Evolutionary conservation across 2,888 invertebrate genomes (phyloP).

Genomic region (Aleiodes testaceus): DNA sequence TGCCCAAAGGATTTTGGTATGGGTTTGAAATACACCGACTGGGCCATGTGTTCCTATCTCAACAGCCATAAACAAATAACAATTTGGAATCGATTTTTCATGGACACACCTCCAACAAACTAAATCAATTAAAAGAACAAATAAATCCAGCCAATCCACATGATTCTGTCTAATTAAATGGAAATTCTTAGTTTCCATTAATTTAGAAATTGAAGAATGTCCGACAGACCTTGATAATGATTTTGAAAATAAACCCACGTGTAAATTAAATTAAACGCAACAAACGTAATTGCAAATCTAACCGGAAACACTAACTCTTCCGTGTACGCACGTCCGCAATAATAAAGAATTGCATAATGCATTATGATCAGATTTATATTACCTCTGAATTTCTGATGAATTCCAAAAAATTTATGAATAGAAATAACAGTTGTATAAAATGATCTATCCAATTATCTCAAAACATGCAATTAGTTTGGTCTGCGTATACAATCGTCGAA

Average conservation of each 20-base stretch:
- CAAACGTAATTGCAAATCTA: slow-evolving; percentile 52
- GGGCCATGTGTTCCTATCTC: slow-evolving; percentile 25
- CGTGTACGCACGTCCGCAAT: slow-evolving; percentile 53
- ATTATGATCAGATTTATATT: slow-evolving; percentile 43
- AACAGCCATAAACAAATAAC: slow-evolving; percentile 4
- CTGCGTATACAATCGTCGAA: slow-evolving; percentile 30
- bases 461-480: slow-evolving; percentile 26
- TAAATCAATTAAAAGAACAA: slow-evolving; percentile 12
- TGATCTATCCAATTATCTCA: too few species aligned
- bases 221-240: slow-evolving; percentile 10
- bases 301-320: slow-evolving; percentile 52
- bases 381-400: slow-evolving; percentile 14
- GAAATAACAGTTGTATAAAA: neutral
- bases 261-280: slow-evolving; percentile 38
- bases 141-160: neutral
- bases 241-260: slow-evolving; percentile 43
- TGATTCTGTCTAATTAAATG: too few species aligned
- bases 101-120: slow-evolving; percentile 22
- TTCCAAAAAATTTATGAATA: neutral
- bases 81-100: neutral
- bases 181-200: neutral
- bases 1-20: slow-evolving; percentile 16
- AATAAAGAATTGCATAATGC: slow-evolving; percentile 54
- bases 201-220: slow-evolving; percentile 15
- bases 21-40: slow-evolving; percentile 26